A percentile compares a stretch with the other conserved stretches of the same genome.
Conservation (phyloP, 2,113 vertebrate species). For the Oxyruncus cristatus region DNA sequence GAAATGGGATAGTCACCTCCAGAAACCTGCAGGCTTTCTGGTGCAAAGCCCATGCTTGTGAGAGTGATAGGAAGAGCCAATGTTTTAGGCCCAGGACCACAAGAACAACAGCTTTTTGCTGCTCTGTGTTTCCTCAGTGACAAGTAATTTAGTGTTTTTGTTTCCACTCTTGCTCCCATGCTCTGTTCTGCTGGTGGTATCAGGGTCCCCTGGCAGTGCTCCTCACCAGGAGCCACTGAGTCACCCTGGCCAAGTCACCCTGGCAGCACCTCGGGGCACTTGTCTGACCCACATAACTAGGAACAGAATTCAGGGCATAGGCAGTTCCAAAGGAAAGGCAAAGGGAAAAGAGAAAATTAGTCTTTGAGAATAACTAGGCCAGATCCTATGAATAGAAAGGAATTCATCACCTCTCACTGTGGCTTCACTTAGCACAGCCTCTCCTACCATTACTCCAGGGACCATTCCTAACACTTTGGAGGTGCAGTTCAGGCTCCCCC, state of each 20-base stretch:
- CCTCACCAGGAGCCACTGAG: background rate
- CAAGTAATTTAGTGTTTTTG: background rate
- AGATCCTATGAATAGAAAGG: slow-evolving; percentile 33
- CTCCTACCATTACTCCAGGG: background rate
- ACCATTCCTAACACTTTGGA: background rate
- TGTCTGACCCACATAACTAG: background rate
- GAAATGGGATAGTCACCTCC: background rate
- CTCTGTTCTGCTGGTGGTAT: background rate
- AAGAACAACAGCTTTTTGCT: background rate
- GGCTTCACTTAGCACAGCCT: background rate
- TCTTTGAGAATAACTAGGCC: slow-evolving; percentile 24
- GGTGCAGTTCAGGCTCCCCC: background rate
- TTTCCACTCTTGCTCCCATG: background rate
- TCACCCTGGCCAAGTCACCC: background rate
- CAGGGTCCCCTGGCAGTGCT: background rate
- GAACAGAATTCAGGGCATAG: background rate
- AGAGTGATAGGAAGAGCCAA: background rate
- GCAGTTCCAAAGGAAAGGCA: background rate
- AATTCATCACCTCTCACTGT: background rate
- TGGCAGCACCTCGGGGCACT: background rate
- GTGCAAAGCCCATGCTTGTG: background rate
- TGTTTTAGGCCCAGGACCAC: background rate
- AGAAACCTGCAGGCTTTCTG: background rate
- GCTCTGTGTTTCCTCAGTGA: background rate
- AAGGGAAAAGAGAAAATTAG: background rate